Conservation (phyloP, 2,113 vertebrate species). For the Notiomystis cincta region DNA sequence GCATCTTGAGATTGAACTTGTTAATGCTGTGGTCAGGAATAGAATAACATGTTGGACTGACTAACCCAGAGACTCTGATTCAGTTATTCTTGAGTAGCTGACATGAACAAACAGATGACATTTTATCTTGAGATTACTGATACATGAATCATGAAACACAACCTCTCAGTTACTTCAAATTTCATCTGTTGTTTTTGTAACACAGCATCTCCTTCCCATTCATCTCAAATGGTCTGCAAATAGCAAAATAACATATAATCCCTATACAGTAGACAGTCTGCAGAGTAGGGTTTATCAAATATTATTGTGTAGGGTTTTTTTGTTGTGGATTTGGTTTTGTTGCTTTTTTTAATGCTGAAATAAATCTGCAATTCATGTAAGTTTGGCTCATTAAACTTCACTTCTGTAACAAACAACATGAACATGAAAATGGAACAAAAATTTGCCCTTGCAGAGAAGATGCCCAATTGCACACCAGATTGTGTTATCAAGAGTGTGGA, state of each 20-base stretch:
- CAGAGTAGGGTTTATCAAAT: not conserved
- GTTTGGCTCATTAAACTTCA: not conserved
- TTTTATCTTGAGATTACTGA: not conserved
- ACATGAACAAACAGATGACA: not conserved
- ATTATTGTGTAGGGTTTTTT: not conserved
- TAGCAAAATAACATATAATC: not conserved
- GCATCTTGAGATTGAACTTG: not conserved
- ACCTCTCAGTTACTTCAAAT: not conserved
- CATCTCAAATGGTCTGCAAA: not conserved
- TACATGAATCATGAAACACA: not conserved
- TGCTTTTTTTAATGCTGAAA: not conserved
- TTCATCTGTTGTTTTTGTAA: not conserved
- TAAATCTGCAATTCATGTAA: not conserved
- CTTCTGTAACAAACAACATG: not conserved
- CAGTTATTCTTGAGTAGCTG: not conserved
- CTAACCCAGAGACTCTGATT: not conserved
- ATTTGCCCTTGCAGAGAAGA: not conserved
- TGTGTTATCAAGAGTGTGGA: not conserved
- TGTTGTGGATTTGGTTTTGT: not conserved
- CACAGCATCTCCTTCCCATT: not conserved
- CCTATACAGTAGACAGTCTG: not conserved
- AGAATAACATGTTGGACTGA: not conserved
- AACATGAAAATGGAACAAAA: not conserved
- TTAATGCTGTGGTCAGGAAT: conserved; percentile 1
- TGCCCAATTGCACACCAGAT: not conserved